These are phyloP conservation scores for Gymnorhina tibicen DNA, from an alignment of 2,113 vertebrate species.

Conservation along the genomic window DNA sequence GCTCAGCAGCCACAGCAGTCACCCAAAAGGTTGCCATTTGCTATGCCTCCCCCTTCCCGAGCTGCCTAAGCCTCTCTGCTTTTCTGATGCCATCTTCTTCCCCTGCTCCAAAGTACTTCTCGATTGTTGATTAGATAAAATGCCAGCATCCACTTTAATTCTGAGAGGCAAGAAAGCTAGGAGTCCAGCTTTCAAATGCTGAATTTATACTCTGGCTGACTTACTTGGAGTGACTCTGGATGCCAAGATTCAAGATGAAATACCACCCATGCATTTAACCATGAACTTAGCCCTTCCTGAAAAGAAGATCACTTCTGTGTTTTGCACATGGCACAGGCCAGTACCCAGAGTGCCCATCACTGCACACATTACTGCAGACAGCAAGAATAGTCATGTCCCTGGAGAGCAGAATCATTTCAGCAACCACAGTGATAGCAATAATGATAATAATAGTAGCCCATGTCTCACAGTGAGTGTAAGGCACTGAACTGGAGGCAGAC, in stretches of 20 bases:
- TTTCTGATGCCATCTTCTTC: background rate
- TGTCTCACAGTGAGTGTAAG: background rate
- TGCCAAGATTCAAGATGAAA: background rate
- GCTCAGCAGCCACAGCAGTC: background rate
- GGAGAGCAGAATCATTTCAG: background rate
- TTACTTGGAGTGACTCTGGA: background rate
- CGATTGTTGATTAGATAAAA: background rate
- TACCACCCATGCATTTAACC: background rate
- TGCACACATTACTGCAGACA: background rate
- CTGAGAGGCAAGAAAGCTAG: background rate
- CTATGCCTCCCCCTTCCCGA: rapidly evolving
- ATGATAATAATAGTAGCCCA: background rate
- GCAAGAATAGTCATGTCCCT: background rate
- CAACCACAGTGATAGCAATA: background rate
- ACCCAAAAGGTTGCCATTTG: background rate
- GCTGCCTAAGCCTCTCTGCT: background rate
- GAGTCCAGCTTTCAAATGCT: background rate
- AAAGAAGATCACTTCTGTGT: background rate
- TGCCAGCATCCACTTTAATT: background rate
- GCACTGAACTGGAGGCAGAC: background rate
- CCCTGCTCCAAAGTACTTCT: background rate
- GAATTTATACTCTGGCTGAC: background rate
- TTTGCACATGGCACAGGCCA: background rate
- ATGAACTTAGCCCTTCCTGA: background rate
- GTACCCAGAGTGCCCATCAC: background rate